Evolutionary conservation across 2,113 vertebrate genomes (phyloP).

Genomic region (Rhombomys opimus): DNA sequence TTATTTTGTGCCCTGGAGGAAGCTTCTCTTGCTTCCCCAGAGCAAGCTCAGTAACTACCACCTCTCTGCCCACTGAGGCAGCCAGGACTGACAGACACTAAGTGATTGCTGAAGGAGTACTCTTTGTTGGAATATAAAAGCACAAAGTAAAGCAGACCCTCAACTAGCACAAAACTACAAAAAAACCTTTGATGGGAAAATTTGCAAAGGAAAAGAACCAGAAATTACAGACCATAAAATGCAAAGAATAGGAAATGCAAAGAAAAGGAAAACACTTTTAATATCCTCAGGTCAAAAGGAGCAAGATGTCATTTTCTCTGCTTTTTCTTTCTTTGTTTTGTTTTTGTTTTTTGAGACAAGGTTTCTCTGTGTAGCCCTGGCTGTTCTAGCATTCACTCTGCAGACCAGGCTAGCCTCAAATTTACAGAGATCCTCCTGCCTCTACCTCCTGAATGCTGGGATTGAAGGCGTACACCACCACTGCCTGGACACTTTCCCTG

Average conservation of each 20-base stretch:
- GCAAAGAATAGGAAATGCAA: not conserved
- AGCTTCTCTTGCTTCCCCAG: not conserved
- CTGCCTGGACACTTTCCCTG: not conserved
- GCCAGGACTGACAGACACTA: not conserved
- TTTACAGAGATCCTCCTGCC: not conserved
- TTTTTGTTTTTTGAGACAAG: not conserved
- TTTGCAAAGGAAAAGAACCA: not conserved
- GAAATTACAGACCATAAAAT: not conserved
- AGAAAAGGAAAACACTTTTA: not conserved
- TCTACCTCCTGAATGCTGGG: not conserved
- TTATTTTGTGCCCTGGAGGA: not conserved
- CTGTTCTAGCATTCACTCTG: not conserved
- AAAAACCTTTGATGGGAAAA: slow-evolving; percentile 3
- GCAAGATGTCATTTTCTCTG: not conserved
- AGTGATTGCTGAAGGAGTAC: not conserved
- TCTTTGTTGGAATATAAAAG: not conserved
- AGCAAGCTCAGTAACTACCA: not conserved
- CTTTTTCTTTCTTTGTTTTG: not conserved
- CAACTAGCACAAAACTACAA: not conserved
- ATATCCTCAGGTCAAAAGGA: not conserved
- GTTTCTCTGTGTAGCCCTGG: not conserved
- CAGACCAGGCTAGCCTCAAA: not conserved
- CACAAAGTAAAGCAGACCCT: not conserved
- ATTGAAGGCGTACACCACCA: not conserved
- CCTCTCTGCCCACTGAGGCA: not conserved